Evolutionary conservation across 2,888 invertebrate genomes (phyloP).

Genomic region (Lydus trimaculatus): DNA sequence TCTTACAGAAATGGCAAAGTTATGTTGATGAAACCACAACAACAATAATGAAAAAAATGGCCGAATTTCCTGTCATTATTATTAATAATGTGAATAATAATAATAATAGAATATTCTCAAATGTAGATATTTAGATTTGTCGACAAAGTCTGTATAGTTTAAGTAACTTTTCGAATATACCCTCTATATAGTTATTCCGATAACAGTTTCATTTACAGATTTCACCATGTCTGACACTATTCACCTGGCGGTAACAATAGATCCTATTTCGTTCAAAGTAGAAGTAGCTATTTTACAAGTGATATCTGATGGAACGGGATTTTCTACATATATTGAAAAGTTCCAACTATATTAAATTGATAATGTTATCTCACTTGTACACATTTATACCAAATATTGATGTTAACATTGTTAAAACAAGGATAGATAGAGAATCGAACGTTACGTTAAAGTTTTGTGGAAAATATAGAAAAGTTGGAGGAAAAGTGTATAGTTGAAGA

Average conservation of each 20-base stretch:
- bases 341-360: slow-evolving; percentile 22
- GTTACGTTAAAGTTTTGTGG: slow-evolving; percentile 36
- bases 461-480: slow-evolving; percentile 27
- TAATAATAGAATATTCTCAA: background rate
- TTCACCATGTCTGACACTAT: slow-evolving; percentile 50
- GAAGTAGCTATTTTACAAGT: slow-evolving; percentile 49
- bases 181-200: slow-evolving; percentile 36
- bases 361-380: slow-evolving; percentile 22
- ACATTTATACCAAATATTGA: background rate
- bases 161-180: slow-evolving; percentile 20
- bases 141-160: background rate
- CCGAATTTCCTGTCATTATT: background rate
- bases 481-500: slow-evolving; percentile 28
- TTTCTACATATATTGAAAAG: slow-evolving; percentile 41
- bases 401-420: background rate
- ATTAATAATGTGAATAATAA: background rate
- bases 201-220: slow-evolving; percentile 56
- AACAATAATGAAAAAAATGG: background rate
- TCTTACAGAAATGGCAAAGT: background rate
- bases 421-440: slow-evolving; percentile 32
- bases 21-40: background rate
- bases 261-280: slow-evolving; percentile 46
- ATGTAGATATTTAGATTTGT: too few relatives aligned
- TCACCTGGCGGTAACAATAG: slow-evolving; percentile 52
- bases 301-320: slow-evolving; percentile 44